phyloP scores from a whole-genome alignment of 2,888 invertebrate genomes.

The Vanessa cardui region DNA sequence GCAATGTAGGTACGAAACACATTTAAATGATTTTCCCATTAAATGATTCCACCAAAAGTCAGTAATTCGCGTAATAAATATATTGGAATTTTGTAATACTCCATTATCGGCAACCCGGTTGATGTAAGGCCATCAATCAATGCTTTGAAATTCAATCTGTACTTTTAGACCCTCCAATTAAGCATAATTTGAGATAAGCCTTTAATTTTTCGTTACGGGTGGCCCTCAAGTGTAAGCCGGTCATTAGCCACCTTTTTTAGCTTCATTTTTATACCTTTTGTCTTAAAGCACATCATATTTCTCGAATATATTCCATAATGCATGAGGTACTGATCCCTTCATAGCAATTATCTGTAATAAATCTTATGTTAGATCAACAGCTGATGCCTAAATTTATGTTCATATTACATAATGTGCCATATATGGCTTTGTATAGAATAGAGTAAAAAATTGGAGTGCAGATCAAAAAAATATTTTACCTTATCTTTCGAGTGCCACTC shows the following conservation, averaged over 20 bases:
- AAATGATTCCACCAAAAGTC: neutral
- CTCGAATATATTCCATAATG: slow-evolving; percentile 75
- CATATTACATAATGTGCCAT: slow-evolving; percentile 39
- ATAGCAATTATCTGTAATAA: slow-evolving; percentile 80
- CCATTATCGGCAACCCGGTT: slow-evolving; percentile 57
- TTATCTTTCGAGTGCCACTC: slow-evolving; percentile 59
- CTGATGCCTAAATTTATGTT: slow-evolving; percentile 60
- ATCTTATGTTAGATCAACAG: slow-evolving; percentile 74
- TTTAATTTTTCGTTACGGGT: slow-evolving; percentile 80
- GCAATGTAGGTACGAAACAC: too few relatives aligned
- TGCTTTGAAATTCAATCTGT: slow-evolving; percentile 76
- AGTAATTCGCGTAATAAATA: slow-evolving; percentile 57
- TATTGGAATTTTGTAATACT: slow-evolving; percentile 53
- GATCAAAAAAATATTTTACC: slow-evolving; percentile 52
- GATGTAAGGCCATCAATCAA: slow-evolving; percentile 75
- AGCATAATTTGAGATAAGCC: slow-evolving; percentile 80
- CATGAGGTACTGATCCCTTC: slow-evolving; percentile 70
- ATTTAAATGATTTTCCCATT: neutral
- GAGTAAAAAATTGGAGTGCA: slow-evolving; percentile 35
- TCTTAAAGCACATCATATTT: slow-evolving; percentile 72
- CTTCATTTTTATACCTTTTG: slow-evolving; percentile 69
- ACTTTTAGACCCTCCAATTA: slow-evolving; percentile 78
- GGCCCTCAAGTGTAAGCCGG: slow-evolving; percentile 75
- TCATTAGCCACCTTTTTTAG: slow-evolving; percentile 74
- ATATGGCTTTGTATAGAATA: slow-evolving; percentile 31